Percentiles rank a stretch among this genome's conserved stretches.
Evolutionary conservation across 2,113 vertebrate genomes (phyloP).

Genomic region (Scomber colias): DNA sequence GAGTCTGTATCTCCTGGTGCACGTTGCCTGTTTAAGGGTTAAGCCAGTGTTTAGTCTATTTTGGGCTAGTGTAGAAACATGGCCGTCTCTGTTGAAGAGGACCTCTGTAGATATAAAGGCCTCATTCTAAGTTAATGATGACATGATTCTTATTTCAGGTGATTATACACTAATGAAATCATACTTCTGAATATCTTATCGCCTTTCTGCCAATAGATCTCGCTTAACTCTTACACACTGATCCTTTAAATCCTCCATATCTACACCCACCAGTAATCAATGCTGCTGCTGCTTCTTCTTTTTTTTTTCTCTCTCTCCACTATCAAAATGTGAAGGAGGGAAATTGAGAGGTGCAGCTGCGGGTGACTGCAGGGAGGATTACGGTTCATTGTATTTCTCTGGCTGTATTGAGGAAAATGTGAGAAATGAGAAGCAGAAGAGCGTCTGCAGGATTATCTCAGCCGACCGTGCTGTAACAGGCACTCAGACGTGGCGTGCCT

Average conservation of each 20-base stretch:
- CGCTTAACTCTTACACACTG: too few species aligned
- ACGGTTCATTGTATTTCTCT: slow-evolving; percentile 53
- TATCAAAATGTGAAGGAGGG: slow-evolving; percentile 48
- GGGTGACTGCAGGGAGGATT: slow-evolving; percentile 62
- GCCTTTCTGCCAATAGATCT: too few species aligned
- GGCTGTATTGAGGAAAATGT: slow-evolving; percentile 28
- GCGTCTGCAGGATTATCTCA: slow-evolving; percentile 62
- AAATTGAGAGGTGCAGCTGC: slow-evolving; percentile 52
- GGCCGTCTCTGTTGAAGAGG: too few species aligned
- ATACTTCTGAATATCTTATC: too few species aligned
- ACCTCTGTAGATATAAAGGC: too few species aligned
- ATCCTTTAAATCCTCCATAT: slow-evolving; percentile 46
- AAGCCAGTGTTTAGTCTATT: too few species aligned
- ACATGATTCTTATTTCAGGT: too few species aligned
- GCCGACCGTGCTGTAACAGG: slow-evolving; percentile 17
- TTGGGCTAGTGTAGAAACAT: too few species aligned
- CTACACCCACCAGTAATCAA: slow-evolving; percentile 52
- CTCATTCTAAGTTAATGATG: too few species aligned
- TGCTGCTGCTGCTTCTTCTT: not conserved
- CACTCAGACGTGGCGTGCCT: slow-evolving; percentile 44
- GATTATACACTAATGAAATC: too few species aligned
- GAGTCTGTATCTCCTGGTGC: too few species aligned
- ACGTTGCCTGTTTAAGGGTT: too few species aligned
- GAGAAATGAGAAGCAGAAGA: slow-evolving; percentile 50
- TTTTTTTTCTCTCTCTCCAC: not conserved